These are phyloP conservation scores for Plagiodera versicolora DNA, from an alignment of 2,888 invertebrate species.

Conservation along the genomic window DNA sequence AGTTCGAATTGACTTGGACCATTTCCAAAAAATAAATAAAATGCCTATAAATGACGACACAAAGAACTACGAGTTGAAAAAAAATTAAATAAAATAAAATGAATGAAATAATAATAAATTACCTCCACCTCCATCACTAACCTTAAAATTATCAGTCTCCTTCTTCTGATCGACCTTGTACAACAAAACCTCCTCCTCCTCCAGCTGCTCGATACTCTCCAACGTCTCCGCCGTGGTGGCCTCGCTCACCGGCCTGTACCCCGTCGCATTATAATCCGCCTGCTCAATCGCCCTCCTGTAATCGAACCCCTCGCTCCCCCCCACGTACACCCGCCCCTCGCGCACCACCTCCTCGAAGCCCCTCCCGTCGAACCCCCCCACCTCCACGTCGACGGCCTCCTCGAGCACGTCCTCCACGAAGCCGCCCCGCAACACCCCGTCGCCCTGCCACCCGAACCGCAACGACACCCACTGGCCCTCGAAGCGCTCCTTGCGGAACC, in stretches of 20 bases:
- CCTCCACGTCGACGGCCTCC: conserved; percentile 58
- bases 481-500: conserved; percentile 56
- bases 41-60: too few species aligned
- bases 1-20: too few species aligned
- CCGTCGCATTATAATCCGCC: conserved; percentile 45
- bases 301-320: conserved; percentile 55
- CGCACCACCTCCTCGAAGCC: conserved; percentile 57
- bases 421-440: conserved; percentile 52
- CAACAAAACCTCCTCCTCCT: conserved; percentile 43
- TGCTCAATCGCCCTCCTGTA: conserved; percentile 45
- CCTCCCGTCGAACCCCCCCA: conserved; percentile 55
- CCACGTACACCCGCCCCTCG: conserved; percentile 59
- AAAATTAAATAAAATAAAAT: too few species aligned
- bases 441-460: conserved; percentile 59
- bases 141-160: conserved; percentile 48
- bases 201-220: conserved; percentile 42
- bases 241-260: conserved; percentile 44
- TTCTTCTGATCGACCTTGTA: conserved; percentile 48
- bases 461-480: conserved; percentile 71
- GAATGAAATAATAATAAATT: background rate
- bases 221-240: conserved; percentile 48
- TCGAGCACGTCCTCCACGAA: conserved; percentile 59
- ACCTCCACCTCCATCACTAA: conserved; percentile 18
- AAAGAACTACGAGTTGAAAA: too few species aligned
- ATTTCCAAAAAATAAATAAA: too few species aligned